Evolutionary conservation across 2,113 vertebrate genomes (phyloP), one percentile per base, ranked within the genome.

Genomic region (Phalacrocorax brasilianus): DNA sequence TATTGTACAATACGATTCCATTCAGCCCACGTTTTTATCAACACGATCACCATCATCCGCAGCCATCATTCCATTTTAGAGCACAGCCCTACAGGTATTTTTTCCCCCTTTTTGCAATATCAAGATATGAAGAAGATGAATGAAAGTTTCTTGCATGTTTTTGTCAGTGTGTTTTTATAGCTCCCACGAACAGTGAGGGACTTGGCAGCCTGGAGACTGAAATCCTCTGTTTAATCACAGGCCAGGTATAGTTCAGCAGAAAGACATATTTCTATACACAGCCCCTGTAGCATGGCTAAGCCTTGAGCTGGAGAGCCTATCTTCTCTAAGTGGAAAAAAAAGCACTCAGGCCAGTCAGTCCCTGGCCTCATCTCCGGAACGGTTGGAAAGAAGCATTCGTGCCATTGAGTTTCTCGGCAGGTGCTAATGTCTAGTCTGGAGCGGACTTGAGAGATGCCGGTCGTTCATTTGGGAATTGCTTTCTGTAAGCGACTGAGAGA

Each of bases 221-320:
- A 97, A 96, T 92, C 61, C 87, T 96, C 91, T 79, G 66, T 95
- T 97, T 94, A 97, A 93, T 97, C 95, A 94, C 85, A 93, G 66
- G n/a, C 61, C 42, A 76, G 91, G 45, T 91, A 20, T 22, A 92
- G 83, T 89, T 85, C 89, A 82, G 33, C 80, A 89, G 77, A 27
- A 92, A 92, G 77, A 81, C 47, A 17, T 45, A 35, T 88, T 96
- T 96, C 88, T 76, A 1, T 78, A 82, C 66, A 27, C 38, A 93
- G 53, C 53, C 70, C 49, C 89, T 91, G 62, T 76, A 89, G 78
- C 94, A 32, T 53, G 42, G 88, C 81, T 88, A 65, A 95, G 67
- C 88, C 92, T 53, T 38, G 18, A 91, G 86, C 89, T 85, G 62
- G 10, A 80, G 50, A 82, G 32, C 22, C 30, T 71, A 15, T 72